Evolutionary conservation across 2,113 vertebrate genomes (phyloP).

Genomic region (Salvelinus sp.): DNA sequence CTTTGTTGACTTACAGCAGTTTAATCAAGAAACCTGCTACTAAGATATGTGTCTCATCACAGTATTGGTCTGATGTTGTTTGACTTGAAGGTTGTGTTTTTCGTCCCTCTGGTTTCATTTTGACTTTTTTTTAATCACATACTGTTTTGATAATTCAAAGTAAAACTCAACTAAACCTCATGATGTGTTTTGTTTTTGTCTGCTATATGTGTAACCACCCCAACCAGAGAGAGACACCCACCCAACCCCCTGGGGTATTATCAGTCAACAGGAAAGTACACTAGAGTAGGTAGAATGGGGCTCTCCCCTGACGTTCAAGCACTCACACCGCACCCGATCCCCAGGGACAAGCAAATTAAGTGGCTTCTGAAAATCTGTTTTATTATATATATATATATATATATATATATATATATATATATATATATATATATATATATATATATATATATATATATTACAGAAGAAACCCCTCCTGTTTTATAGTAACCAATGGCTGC

Average conservation of each 20-base stretch:
- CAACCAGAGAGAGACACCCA: not conserved
- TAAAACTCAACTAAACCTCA: not conserved
- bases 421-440: too few relatives aligned
- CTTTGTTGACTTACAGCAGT: not conserved
- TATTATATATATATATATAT: too few relatives aligned
- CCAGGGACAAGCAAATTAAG: not conserved
- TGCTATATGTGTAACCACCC: too few relatives aligned
- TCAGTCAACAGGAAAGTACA: too few relatives aligned
- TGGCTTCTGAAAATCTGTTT: too few relatives aligned
- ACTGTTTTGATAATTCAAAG: too few relatives aligned
- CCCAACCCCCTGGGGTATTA: too few relatives aligned
- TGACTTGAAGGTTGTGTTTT: too few relatives aligned
- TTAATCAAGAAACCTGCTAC: not conserved
- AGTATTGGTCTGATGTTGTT: not conserved
- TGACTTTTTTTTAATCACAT: too few relatives aligned
- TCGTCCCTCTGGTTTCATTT: too few relatives aligned
- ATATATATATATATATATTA: too few relatives aligned
- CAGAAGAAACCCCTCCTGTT: not conserved
- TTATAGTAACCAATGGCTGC: not conserved
- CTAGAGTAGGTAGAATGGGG: not conserved
- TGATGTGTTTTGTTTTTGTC: not conserved
- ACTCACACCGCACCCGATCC: not conserved
- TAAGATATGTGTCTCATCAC: not conserved
- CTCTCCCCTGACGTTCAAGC: conserved; percentile 16
- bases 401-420: too few relatives aligned